These are phyloP conservation scores for Autographa gamma DNA, from an alignment of 2,888 invertebrate species.

Conservation along the genomic window DNA sequence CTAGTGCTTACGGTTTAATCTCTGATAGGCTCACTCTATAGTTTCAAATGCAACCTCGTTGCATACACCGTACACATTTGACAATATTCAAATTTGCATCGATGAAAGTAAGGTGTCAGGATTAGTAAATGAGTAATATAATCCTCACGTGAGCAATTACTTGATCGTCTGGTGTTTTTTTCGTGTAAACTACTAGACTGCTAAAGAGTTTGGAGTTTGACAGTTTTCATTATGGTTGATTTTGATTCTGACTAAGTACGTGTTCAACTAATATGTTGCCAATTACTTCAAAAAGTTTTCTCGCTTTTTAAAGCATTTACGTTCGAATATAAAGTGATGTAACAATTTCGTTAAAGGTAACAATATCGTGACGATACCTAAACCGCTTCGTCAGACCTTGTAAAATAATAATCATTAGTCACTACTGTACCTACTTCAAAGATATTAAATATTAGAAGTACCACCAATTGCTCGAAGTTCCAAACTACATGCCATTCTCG, in stretches of 20 bases:
- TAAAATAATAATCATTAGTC: constrained; percentile 4
- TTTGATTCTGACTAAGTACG: too few relatives aligned
- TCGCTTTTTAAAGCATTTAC: too few relatives aligned
- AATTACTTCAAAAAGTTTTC: background rate
- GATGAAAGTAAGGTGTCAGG: background rate
- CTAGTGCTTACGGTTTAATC: too few relatives aligned
- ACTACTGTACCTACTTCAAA: background rate
- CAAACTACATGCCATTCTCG: constrained; percentile 2
- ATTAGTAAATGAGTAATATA: background rate
- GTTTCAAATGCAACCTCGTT: too few relatives aligned
- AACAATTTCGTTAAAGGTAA: background rate
- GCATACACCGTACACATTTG: background rate
- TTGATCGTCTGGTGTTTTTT: too few relatives aligned
- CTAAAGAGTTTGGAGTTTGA: too few relatives aligned
- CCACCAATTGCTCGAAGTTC: background rate
- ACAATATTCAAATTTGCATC: background rate
- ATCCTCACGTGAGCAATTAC: background rate
- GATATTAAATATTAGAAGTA: background rate
- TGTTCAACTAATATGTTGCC: background rate
- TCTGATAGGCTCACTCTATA: too few relatives aligned
- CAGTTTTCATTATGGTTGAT: too few relatives aligned
- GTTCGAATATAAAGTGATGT: background rate
- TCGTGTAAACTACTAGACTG: too few relatives aligned
- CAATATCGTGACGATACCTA: background rate
- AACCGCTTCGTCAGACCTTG: background rate